Evolutionary conservation across 2,888 invertebrate species (phyloP).

Genomic region (Cheilosia vernalis): DNA sequence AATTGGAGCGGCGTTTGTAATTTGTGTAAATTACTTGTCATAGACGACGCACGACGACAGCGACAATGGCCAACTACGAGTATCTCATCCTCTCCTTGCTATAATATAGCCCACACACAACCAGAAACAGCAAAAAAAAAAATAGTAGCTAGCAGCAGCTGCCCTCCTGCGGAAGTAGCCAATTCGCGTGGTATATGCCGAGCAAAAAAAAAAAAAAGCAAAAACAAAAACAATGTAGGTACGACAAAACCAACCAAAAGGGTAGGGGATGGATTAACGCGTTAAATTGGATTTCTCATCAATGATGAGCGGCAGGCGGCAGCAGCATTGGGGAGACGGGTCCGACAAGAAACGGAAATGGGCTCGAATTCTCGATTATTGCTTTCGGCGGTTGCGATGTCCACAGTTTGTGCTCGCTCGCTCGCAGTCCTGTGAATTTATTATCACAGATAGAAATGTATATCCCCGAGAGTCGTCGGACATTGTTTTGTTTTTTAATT

Average conservation of each 20-base stretch:
- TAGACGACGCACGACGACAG: conserved; percentile 72
- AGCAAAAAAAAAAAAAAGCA: conserved; percentile 33
- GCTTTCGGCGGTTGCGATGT: conserved; percentile 63
- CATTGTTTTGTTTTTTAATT: conserved; percentile 18
- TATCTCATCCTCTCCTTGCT: conserved; percentile 16
- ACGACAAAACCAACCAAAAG: conserved; percentile 31
- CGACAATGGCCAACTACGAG: conserved; percentile 63
- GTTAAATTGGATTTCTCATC: conserved; percentile 74
- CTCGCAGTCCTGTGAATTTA: conserved; percentile 26
- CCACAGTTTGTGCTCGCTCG: conserved; percentile 19
- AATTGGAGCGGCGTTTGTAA: conserved; percentile 74
- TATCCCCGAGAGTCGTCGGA: no score
- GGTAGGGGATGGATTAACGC: conserved; percentile 71
- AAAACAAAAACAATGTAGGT: not conserved
- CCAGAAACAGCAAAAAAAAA: conserved; percentile 46
- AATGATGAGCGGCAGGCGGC: conserved; percentile 49
- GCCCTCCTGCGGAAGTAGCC: conserved; percentile 75
- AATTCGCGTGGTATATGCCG: conserved; percentile 58
- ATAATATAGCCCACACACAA: conserved; percentile 33
- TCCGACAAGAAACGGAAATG: conserved; percentile 48
- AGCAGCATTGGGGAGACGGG: conserved; percentile 17
- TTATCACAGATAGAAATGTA: conserved; percentile 20
- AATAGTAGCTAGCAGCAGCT: conserved; percentile 46
- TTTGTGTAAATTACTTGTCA: conserved; percentile 76
- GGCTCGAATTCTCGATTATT: conserved; percentile 69